These are phyloP conservation scores for Zosterops lateralis DNA, from an alignment of 2,113 vertebrate species.

Conservation along the genomic window DNA sequence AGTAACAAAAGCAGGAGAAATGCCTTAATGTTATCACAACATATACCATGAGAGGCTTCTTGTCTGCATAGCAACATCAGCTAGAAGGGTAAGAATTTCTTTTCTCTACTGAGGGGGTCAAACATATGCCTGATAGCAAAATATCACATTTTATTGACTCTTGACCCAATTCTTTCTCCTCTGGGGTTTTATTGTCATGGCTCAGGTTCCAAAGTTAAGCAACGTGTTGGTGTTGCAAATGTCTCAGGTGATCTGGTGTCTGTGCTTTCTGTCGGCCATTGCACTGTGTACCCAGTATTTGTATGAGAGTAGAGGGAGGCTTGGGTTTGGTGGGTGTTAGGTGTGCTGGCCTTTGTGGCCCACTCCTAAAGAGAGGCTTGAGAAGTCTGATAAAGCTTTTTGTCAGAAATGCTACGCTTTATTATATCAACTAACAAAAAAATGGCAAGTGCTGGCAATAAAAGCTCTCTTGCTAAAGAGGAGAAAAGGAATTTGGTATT, in stretches of 20 bases:
- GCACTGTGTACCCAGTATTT: background rate
- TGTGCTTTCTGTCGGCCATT: background rate
- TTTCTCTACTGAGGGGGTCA: background rate
- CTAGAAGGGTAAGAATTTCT: background rate
- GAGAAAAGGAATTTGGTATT: background rate
- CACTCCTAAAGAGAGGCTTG: background rate
- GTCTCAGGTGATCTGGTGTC: background rate
- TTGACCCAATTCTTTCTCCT: background rate
- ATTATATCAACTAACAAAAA: background rate
- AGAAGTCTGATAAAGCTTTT: background rate
- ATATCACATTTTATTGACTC: accelerated
- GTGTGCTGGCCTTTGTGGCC: background rate
- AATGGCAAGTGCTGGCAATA: background rate
- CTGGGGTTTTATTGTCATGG: background rate
- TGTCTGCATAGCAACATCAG: background rate
- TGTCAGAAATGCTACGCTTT: background rate
- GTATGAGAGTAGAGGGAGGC: background rate
- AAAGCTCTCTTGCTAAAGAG: background rate
- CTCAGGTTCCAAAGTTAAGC: background rate
- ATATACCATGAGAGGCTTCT: background rate
- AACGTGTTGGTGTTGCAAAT: background rate
- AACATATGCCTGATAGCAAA: background rate
- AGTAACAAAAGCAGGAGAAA: background rate
- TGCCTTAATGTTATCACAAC: background rate
- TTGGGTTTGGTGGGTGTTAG: background rate